Conservation (phyloP, 2,888 invertebrate genomes). For the Agonopterix arenella region DNA sequence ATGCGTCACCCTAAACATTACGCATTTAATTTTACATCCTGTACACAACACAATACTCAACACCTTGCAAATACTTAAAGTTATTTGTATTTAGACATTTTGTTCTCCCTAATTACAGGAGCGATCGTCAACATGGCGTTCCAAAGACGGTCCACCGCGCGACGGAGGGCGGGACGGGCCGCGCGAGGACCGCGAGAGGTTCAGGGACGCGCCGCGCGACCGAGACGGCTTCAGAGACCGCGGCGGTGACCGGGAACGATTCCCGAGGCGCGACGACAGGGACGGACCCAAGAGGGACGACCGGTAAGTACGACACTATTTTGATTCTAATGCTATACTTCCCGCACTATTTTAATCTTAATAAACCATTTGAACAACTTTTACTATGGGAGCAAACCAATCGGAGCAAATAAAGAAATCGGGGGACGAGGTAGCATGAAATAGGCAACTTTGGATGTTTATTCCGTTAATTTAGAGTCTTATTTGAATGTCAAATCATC, state of each 20-base stretch:
- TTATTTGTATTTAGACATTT: not conserved
- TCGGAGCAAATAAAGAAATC: too few relatives aligned
- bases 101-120: slow-evolving; percentile 32
- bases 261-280: slow-evolving; percentile 39
- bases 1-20: not conserved
- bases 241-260: slow-evolving; percentile 23
- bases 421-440: too few relatives aligned
- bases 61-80: not conserved
- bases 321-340: not conserved
- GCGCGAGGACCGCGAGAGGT: slow-evolving; percentile 28
- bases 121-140: slow-evolving; percentile 56
- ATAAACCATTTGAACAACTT: too few relatives aligned
- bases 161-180: slow-evolving; percentile 38
- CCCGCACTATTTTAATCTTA: too few relatives aligned
- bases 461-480: too few relatives aligned
- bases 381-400: too few relatives aligned
- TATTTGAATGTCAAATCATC: too few relatives aligned
- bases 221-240: slow-evolving; percentile 28
- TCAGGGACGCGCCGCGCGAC: slow-evolving; percentile 19
- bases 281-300: slow-evolving; percentile 51
- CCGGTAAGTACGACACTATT: slow-evolving; percentile 23
- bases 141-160: slow-evolving; percentile 46
- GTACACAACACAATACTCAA: not conserved
- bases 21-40: not conserved
- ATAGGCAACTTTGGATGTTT: too few relatives aligned